Evolutionary conservation across 2,797 vertebrate species (phyloP).

Genomic region (Artibeus lituratus): DNA sequence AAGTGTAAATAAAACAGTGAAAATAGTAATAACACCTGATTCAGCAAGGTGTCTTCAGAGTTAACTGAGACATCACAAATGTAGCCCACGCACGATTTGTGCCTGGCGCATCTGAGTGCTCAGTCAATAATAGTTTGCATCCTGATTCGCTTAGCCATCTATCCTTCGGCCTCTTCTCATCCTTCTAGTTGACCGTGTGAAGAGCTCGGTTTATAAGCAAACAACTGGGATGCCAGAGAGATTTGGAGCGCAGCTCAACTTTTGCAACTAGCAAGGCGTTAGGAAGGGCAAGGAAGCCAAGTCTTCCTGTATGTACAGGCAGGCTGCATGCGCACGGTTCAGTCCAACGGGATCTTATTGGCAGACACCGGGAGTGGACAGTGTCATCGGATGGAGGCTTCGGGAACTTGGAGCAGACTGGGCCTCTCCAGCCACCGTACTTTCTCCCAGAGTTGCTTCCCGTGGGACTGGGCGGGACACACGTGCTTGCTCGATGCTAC

Average conservation of each 20-base stretch:
- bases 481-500: neutral
- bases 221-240: neutral
- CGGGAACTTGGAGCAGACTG: fast-evolving
- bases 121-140: too few relatives aligned
- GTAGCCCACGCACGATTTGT: fast-evolving
- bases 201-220: neutral
- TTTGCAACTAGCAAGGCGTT: neutral
- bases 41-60: neutral
- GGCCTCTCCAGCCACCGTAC: neutral
- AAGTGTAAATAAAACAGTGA: neutral
- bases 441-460: neutral
- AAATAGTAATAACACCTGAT: too few relatives aligned
- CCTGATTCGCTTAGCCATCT: neutral
- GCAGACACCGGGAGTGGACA: fast-evolving
- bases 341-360: fast-evolving
- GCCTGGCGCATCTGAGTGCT: fast-evolving
- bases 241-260: fast-evolving
- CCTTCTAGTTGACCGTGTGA: fast-evolving
- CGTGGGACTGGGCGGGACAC: neutral
- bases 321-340: fast-evolving
- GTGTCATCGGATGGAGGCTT: fast-evolving
- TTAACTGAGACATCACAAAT: neutral
- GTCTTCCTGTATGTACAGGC: fast-evolving
- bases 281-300: neutral
- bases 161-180: too few relatives aligned